Conservation (phyloP, 2,888 invertebrate genomes). For the Mesorhabditis spiculigera region DNA sequence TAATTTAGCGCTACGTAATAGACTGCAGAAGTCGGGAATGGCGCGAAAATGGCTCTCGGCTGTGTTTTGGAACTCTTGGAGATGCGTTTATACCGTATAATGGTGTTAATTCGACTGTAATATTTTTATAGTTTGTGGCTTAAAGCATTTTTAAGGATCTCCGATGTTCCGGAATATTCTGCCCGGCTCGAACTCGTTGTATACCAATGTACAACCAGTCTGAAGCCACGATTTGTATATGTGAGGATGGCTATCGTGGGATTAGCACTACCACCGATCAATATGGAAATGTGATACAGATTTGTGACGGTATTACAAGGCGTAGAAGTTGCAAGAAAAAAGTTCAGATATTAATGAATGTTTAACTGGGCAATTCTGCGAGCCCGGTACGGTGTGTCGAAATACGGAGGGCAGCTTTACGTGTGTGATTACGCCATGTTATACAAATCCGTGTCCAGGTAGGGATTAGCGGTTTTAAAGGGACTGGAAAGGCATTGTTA, state of each 20-base stretch:
- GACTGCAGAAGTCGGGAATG: neutral
- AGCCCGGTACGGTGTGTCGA: neutral
- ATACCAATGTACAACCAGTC: neutral
- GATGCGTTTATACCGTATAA: neutral
- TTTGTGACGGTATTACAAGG: neutral
- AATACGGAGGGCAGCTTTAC: neutral
- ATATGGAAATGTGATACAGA: neutral
- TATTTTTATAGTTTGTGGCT: neutral
- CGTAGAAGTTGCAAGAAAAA: neutral
- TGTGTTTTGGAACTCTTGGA: neutral
- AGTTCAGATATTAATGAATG: neutral
- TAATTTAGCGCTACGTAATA: neutral
- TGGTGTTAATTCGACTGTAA: conserved; percentile 1
- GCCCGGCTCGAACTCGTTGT: neutral
- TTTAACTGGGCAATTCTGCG: neutral
- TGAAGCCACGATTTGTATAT: neutral
- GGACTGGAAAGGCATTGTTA: too few relatives aligned
- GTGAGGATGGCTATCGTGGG: neutral
- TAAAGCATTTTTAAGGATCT: neutral
- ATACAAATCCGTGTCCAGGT: neutral
- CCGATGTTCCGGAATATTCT: neutral
- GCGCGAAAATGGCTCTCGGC: neutral
- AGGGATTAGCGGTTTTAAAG: too few relatives aligned
- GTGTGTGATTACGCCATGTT: neutral
- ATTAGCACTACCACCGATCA: neutral